These are phyloP conservation scores for Marmota flaviventris DNA, from an alignment of 2,113 vertebrate species.

Conservation along the genomic window DNA sequence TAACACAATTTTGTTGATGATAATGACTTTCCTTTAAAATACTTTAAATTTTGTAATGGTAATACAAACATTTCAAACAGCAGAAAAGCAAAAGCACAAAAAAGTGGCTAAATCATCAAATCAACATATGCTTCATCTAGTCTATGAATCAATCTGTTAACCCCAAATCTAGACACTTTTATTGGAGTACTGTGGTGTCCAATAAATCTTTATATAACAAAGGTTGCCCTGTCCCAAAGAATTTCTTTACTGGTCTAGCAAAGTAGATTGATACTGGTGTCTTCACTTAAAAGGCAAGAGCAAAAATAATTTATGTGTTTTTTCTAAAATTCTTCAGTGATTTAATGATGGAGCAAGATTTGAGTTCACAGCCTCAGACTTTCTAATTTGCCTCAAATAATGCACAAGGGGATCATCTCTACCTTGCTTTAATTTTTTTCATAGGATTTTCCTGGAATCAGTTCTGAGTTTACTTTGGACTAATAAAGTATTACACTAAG, in stretches of 20 bases:
- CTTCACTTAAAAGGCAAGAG: neutral
- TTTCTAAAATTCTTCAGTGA: neutral
- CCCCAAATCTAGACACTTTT: neutral
- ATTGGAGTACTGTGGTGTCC: neutral
- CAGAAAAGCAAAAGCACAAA: neutral
- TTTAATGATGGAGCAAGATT: neutral
- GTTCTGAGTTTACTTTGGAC: constrained; percentile 47
- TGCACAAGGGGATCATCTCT: neutral
- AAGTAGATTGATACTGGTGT: neutral
- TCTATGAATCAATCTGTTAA: neutral
- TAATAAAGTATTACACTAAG: constrained; percentile 45
- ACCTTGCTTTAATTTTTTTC: constrained; percentile 35
- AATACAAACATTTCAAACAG: neutral
- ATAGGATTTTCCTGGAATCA: constrained; percentile 30
- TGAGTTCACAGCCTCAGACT: neutral
- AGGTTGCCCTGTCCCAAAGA: neutral
- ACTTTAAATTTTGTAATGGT: neutral
- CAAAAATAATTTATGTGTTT: neutral
- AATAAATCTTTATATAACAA: neutral
- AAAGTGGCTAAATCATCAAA: neutral
- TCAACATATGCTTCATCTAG: neutral
- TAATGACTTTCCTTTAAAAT: neutral
- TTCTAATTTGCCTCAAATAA: constrained; percentile 9
- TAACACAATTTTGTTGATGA: neutral
- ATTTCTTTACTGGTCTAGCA: neutral